Evolutionary conservation across 2,888 invertebrate genomes (phyloP).

Genomic region (Pteria penguin): DNA sequence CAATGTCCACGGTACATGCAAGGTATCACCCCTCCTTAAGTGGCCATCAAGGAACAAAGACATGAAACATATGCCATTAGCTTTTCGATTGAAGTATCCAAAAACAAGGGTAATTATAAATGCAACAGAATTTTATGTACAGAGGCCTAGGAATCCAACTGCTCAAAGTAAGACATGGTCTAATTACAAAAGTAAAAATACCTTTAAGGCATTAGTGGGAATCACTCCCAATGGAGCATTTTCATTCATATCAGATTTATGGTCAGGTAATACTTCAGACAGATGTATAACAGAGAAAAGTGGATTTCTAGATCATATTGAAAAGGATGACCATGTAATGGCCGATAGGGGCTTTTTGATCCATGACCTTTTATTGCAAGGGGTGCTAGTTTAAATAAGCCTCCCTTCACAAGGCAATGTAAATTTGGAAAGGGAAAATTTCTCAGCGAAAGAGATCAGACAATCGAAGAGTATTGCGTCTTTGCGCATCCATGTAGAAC

Average conservation of each 20-base stretch:
- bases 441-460: background rate
- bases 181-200: constrained; percentile 33
- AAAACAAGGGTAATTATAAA: too few relatives aligned
- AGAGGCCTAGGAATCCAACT: too few relatives aligned
- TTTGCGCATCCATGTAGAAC: constrained; percentile 3
- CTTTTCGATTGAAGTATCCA: too few relatives aligned
- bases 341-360: background rate
- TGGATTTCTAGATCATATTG: background rate
- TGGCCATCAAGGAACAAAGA: too few relatives aligned
- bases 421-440: background rate
- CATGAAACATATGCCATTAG: too few relatives aligned
- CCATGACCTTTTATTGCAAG: background rate
- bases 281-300: background rate
- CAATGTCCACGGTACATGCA: too few relatives aligned
- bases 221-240: constrained; percentile 22
- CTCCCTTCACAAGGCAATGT: background rate
- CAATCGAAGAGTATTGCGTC: background rate
- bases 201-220: constrained; percentile 35
- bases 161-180: constrained; percentile 30
- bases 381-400: background rate
- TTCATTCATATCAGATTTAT: constrained; percentile 14
- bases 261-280: background rate
- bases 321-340: background rate
- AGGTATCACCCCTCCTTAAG: too few relatives aligned
- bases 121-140: too few relatives aligned